Percentiles rank a stretch among this genome's conserved stretches.
Evolutionary conservation across 2,113 vertebrate species (phyloP).

Genomic region (Myocastor coypus): DNA sequence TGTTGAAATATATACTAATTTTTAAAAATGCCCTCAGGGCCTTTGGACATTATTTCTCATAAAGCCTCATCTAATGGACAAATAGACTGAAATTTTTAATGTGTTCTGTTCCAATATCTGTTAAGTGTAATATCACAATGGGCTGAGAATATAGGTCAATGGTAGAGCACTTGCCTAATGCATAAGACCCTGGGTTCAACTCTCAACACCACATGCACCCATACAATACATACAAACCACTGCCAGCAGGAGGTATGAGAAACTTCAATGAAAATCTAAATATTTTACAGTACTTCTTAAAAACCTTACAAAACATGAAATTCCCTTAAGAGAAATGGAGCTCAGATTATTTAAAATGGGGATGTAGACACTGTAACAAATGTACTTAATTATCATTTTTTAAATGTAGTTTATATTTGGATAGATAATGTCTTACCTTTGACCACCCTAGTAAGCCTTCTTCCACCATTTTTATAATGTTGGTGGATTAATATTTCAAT

Average conservation of each 20-base stretch:
- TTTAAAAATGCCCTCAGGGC: neutral
- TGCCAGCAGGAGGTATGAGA: neutral
- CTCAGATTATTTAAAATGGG: conserved; percentile 16
- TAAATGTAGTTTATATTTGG: conserved; percentile 13
- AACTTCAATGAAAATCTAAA: conserved; percentile 44
- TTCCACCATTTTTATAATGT: conserved; percentile 52
- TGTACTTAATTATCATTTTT: conserved; percentile 9
- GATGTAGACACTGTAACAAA: conserved; percentile 37
- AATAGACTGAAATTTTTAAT: conserved; percentile 15
- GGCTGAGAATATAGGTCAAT: neutral
- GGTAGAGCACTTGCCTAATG: neutral
- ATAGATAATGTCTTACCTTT: neutral
- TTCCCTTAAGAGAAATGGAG: conserved; percentile 59
- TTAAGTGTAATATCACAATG: conserved; percentile 2
- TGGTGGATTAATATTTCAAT: conserved; percentile 43
- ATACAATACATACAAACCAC: neutral
- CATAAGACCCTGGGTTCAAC: too few relatives aligned
- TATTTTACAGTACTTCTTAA: neutral
- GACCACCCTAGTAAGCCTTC: neutral
- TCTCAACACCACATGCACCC: neutral
- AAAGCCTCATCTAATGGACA: neutral
- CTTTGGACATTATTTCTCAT: neutral
- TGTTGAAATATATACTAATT: neutral
- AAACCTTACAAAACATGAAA: neutral
- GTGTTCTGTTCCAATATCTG: neutral